Percentiles rank a stretch among this genome's conserved stretches.
These are phyloP conservation scores for Archaeoteleia sp. DNA, from an alignment of 2,888 invertebrate genomes.

Conservation along the genomic window DNA sequence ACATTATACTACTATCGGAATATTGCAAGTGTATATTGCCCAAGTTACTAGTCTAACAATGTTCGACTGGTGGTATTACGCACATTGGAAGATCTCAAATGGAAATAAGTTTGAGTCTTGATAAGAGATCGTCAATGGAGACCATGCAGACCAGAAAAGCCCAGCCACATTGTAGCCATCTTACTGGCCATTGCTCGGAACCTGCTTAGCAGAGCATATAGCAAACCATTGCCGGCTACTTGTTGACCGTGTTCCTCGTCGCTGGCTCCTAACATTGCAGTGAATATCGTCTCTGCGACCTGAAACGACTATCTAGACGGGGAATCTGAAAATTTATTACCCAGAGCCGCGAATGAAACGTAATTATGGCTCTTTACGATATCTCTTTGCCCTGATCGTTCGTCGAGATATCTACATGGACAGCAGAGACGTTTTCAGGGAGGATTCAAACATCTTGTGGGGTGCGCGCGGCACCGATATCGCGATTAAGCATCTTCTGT, in stretches of 20 bases:
- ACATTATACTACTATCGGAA: too few relatives aligned
- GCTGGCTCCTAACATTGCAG: conserved; percentile 47
- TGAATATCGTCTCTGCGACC: conserved; percentile 64
- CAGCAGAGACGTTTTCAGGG: conserved; percentile 28
- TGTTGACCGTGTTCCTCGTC: conserved; percentile 63
- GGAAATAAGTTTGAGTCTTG: conserved; percentile 4
- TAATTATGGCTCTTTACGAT: conserved; percentile 66
- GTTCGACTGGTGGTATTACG: too few relatives aligned
- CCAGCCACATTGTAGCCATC: conserved; percentile 52
- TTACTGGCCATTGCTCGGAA: conserved; percentile 59
- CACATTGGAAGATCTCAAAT: too few relatives aligned
- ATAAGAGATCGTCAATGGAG: conserved; percentile 23
- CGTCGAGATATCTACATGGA: conserved; percentile 24
- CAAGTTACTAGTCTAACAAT: too few relatives aligned
- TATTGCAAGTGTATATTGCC: too few relatives aligned
- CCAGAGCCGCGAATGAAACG: conserved; percentile 65
- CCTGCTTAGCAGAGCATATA: conserved; percentile 56
- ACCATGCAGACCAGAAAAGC: conserved; percentile 38
- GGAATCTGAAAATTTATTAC: conserved; percentile 68
- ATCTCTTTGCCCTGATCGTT: conserved; percentile 51
- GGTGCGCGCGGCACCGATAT: conserved; percentile 12
- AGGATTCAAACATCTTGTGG: conserved; percentile 2
- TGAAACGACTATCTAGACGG: conserved; percentile 61
- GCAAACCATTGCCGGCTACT: conserved; percentile 60
- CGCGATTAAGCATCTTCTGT: conserved; percentile 12